Evolutionary conservation across 2,888 invertebrate species (phyloP).

Genomic region (Seladonia tumulorum): DNA sequence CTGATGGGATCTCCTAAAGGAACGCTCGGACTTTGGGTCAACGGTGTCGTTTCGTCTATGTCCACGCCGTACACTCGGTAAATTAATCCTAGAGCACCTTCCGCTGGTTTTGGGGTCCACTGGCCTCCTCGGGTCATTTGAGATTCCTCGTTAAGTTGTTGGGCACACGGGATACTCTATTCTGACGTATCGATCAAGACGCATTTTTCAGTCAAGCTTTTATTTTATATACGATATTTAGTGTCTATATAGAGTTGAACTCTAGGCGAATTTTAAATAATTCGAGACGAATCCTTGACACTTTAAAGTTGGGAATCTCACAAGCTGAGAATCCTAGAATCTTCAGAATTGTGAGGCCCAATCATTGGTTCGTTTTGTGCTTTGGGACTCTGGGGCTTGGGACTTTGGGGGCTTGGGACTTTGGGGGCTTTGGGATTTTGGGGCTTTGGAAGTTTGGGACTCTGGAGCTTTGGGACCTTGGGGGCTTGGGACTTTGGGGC

Average conservation of each 20-base stretch:
- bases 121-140: conserved; percentile 3
- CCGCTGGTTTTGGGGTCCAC: conserved; percentile 10
- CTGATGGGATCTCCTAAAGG: not conserved
- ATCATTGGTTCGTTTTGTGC: not conserved
- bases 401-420: too few relatives aligned
- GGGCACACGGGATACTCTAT: not conserved
- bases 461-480: too few relatives aligned
- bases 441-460: too few relatives aligned
- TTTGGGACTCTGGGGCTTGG: not conserved
- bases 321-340: too few relatives aligned
- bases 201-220: not conserved
- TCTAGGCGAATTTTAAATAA: too few relatives aligned
- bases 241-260: too few relatives aligned
- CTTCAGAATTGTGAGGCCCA: not conserved
- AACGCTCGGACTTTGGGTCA: conserved; percentile 9
- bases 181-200: not conserved
- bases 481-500: too few relatives aligned
- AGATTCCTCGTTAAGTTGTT: not conserved
- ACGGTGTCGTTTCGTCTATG: conserved; percentile 26
- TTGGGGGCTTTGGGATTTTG: too few relatives aligned
- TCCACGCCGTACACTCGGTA: conserved; percentile 13
- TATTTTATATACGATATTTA: too few relatives aligned
- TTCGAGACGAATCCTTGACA: too few relatives aligned
- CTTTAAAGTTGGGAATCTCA: too few relatives aligned
- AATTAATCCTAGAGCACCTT: conserved; percentile 31